A percentile compares a stretch with the other conserved stretches of the same genome.
phyloP scores from a whole-genome alignment of 30 jellyfish, hydroid and myxozoan species.

The Mastigias papua region DNA sequence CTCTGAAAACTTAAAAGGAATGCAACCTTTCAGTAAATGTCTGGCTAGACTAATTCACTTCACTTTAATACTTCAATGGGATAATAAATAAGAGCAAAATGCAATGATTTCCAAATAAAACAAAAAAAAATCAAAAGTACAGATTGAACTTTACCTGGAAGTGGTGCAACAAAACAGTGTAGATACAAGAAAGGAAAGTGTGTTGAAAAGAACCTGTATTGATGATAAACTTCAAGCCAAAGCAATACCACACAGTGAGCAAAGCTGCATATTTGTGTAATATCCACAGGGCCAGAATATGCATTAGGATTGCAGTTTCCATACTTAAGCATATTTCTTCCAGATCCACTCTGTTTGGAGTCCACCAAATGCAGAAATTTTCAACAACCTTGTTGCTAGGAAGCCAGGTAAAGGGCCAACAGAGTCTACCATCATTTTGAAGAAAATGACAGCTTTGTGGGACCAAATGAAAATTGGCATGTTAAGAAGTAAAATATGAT shows the following conservation, averaged over 20 bases:
- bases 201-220: conserved; percentile 38
- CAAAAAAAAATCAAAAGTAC: no score
- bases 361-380: conserved; percentile 63
- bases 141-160: conserved; percentile 11
- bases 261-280: neutral
- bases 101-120: no score
- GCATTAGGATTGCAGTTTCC: conserved; percentile 3
- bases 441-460: conserved; percentile 21
- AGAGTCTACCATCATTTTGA: neutral
- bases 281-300: conserved; percentile 11
- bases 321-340: neutral
- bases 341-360: conserved; percentile 30
- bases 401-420: conserved; percentile 12
- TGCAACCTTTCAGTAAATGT: no score
- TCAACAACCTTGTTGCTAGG: neutral
- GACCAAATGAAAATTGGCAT: conserved; percentile 25
- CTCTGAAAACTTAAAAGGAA: no score
- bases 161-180: conserved; percentile 9
- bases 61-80: no score
- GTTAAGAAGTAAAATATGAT: conserved; percentile 25
- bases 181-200: conserved; percentile 1
- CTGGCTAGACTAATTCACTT: no score
- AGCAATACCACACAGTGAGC: neutral
- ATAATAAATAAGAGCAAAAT: no score
- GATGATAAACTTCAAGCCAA: conserved; percentile 41